Conservation (phyloP, 2,888 invertebrate genomes). For the Parthenolecanium corni region DNA sequence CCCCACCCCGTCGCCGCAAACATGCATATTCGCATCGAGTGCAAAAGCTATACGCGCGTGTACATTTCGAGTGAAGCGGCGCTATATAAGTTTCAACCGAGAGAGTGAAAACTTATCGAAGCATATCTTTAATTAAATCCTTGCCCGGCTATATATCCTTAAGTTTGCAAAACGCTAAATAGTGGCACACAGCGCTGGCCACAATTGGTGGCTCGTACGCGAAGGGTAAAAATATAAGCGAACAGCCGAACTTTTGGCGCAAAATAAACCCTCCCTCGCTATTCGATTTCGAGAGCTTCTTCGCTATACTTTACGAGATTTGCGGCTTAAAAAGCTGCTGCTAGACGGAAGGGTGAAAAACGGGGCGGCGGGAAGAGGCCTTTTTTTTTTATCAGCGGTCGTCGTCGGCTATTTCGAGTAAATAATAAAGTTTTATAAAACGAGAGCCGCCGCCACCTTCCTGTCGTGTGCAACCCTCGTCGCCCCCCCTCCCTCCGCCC, state of each 20-base stretch:
- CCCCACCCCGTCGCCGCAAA: too few relatives aligned
- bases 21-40: too few relatives aligned
- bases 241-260: slow-evolving; percentile 8
- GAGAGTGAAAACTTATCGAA: slow-evolving; percentile 22
- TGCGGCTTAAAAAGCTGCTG: too few relatives aligned
- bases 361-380: too few relatives aligned
- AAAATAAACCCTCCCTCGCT: slow-evolving; percentile 13
- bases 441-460: not conserved
- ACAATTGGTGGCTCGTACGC: too few relatives aligned
- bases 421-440: slow-evolving; percentile 7
- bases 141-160: slow-evolving; percentile 16
- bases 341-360: not conserved
- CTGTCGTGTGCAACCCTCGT: not conserved
- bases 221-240: not conserved
- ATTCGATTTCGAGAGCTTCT: not conserved
- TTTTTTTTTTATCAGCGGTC: not conserved
- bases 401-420: slow-evolving; percentile 1
- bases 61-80: slow-evolving; percentile 16
- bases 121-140: slow-evolving; percentile 28
- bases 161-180: too few relatives aligned
- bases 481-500: not conserved
- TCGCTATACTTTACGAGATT: too few relatives aligned
- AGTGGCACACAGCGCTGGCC: too few relatives aligned
- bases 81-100: slow-evolving; percentile 7
- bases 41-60: not conserved